phyloP scores from a whole-genome alignment of 2,888 invertebrate genomes.

The Hymenopus coronatus region DNA sequence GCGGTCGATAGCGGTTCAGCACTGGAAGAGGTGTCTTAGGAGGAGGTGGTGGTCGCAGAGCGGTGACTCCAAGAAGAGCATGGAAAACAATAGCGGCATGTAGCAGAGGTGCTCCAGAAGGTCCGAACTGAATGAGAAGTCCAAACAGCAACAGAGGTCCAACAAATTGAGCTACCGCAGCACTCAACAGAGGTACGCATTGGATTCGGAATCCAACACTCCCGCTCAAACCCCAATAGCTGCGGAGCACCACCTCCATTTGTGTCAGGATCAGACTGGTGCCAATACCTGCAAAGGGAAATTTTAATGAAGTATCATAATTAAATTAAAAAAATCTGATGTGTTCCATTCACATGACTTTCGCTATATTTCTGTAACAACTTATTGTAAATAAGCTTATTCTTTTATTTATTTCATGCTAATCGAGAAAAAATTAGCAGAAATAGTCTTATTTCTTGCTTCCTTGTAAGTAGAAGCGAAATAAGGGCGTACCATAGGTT shows the following conservation, averaged over 20 bases:
- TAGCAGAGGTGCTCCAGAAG: background rate
- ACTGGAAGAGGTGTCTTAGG: background rate
- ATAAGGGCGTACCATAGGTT: too few species aligned
- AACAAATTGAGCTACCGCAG: background rate
- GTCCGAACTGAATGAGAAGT: background rate
- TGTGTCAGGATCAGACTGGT: background rate
- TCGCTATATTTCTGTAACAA: too few species aligned
- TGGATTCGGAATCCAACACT: background rate
- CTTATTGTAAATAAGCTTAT: too few species aligned
- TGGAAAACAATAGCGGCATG: slow-evolving; percentile 2
- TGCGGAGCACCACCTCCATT: background rate
- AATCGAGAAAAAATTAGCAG: too few species aligned
- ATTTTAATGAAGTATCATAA: too few species aligned
- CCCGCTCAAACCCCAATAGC: background rate
- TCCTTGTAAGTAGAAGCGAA: too few species aligned
- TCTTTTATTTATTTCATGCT: too few species aligned
- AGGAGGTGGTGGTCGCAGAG: background rate
- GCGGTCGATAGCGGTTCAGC: background rate
- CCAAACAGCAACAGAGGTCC: background rate
- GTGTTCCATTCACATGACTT: too few species aligned
- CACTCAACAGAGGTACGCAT: background rate
- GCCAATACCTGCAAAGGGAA: background rate
- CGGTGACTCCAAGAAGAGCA: background rate
- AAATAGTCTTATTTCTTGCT: too few species aligned
- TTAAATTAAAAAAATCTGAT: too few species aligned